These are phyloP conservation scores for Dermochelys coriacea DNA, from an alignment of 2,797 vertebrate species.

Conservation along the genomic window DNA sequence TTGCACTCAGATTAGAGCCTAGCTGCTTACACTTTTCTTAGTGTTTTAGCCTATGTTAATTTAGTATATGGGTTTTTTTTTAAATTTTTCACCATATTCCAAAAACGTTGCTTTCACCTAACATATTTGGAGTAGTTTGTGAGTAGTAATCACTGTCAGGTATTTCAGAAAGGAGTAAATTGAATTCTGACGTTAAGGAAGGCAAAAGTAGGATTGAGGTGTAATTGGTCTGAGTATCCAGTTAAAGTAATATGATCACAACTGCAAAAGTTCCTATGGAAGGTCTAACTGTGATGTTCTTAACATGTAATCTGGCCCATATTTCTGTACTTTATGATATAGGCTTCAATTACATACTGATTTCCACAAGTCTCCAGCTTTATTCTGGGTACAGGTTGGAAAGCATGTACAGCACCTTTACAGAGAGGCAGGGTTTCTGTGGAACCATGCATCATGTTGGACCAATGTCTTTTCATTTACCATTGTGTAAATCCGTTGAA, in stretches of 20 bases:
- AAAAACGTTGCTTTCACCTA: not conserved
- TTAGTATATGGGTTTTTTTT: not conserved
- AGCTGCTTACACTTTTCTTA: not conserved
- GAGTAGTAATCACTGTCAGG: not conserved
- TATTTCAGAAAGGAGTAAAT: not conserved
- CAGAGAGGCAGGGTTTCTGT: not conserved
- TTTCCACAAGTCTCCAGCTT: not conserved
- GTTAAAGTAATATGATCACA: not conserved
- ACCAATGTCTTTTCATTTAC: not conserved
- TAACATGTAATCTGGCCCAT: not conserved
- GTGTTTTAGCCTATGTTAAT: not conserved
- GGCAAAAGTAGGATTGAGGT: not conserved
- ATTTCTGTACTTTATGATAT: not conserved
- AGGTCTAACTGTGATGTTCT: not conserved
- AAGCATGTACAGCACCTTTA: not conserved
- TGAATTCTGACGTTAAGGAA: constrained; percentile 1
- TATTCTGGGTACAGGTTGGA: not conserved
- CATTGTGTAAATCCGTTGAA: not conserved
- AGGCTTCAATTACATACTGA: not conserved
- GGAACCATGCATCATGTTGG: not conserved
- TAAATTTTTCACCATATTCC: not conserved
- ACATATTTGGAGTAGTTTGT: not conserved
- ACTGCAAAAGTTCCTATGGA: not conserved
- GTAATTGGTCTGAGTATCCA: not conserved
- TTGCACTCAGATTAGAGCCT: not conserved